phyloP scores from a whole-genome alignment of 2,888 invertebrate genomes.

The Apodemia duryi region DNA sequence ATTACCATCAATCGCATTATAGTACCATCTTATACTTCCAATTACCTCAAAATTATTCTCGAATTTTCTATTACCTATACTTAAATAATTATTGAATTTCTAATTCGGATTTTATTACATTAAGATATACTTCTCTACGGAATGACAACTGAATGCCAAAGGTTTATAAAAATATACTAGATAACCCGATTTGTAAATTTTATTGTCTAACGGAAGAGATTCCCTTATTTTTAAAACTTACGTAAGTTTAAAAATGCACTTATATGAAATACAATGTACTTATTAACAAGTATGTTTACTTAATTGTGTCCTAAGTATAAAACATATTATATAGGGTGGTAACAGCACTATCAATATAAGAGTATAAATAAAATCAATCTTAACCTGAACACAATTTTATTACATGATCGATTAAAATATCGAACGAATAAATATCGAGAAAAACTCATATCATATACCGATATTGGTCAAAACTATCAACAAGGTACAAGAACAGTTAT shows the following conservation, averaged over 20 bases:
- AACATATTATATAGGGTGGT: background rate
- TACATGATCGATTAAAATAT: background rate
- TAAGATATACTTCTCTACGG: background rate
- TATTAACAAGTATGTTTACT: background rate
- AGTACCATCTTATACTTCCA: no score
- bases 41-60: no score
- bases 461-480: no score
- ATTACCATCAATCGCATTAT: no score
- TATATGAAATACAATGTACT: background rate
- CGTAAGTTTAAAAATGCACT: background rate
- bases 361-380: background rate
- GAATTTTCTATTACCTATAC: background rate
- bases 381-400: background rate
- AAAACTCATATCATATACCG: no score
- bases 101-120: background rate
- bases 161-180: background rate
- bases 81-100: background rate
- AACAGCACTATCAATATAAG: background rate
- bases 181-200: background rate
- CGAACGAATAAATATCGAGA: background rate
- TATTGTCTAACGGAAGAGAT: background rate
- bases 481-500: background rate
- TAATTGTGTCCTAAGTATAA: background rate
- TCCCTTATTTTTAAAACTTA: background rate
- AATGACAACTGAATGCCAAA: background rate